These are phyloP conservation scores for Limulus polyphemus DNA, from an alignment of 2,888 invertebrate genomes.

Conservation along the genomic window DNA sequence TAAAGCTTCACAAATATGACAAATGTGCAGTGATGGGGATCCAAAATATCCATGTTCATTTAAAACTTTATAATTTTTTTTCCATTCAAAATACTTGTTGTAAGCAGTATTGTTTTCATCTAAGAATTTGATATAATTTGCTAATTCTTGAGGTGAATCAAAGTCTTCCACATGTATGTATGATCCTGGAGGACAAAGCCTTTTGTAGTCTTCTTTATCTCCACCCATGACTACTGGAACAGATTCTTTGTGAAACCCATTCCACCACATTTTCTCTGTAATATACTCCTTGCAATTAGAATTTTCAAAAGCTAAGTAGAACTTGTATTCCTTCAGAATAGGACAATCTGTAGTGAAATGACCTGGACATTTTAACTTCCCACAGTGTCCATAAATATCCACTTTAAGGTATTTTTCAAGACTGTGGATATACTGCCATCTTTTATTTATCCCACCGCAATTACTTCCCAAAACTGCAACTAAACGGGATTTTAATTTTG, in stretches of 20 bases:
- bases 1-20: conserved; percentile 54
- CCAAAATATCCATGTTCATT: conserved; percentile 58
- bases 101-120: conserved; percentile 19
- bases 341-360: conserved; percentile 50
- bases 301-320: conserved; percentile 58
- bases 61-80: conserved; percentile 42
- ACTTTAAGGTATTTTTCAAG: conserved; percentile 32
- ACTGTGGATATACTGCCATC: conserved; percentile 32
- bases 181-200: conserved; percentile 49
- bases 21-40: conserved; percentile 47
- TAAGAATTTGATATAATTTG: conserved; percentile 17
- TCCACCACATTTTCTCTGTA: conserved; percentile 56
- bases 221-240: conserved; percentile 53
- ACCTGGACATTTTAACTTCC: conserved; percentile 47
- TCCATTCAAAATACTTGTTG: conserved; percentile 26
- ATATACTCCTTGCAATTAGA: conserved; percentile 54
- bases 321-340: conserved; percentile 47
- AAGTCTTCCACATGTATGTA: conserved; percentile 48
- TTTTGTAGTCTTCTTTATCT: conserved; percentile 38
- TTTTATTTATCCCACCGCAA: conserved; percentile 31
- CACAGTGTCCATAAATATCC: conserved; percentile 35
- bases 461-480: conserved; percentile 30
- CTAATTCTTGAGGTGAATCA: conserved; percentile 17
- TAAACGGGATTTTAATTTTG: conserved; percentile 11
- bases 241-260: conserved; percentile 42